Base-by-base conservation (phyloP, 2,888 invertebrate species). In the Drosophila eohydei region DNA sequence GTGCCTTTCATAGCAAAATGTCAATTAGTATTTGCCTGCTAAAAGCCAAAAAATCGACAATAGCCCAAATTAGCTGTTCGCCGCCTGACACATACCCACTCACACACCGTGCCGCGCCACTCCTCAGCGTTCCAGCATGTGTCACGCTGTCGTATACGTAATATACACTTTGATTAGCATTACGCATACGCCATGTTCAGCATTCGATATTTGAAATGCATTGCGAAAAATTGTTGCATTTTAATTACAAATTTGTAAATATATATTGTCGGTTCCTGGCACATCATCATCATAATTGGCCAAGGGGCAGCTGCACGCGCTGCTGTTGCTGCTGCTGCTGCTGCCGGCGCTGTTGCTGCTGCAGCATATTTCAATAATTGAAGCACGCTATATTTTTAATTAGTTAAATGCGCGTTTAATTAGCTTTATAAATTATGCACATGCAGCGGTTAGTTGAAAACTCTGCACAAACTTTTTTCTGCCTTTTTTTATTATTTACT, bases 351-450 rank as follows among this genome's bases (percentile, higher is more conserved):
- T 43, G 61, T 50, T 28, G 30, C 54, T 48, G 74, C 32, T 46
- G 56, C 79, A 85, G 83, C 87, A 89, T 87, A 89, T 85, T 85
- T 85, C 74, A 87, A 88, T 89, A 89, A 89, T 84, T 88, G 85
- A 84, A 71, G 83, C 73, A 58, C 78, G 83, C 82, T 89, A 84
- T 88, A 78, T 88, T 89, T 86, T 86, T 86, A 86, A 86, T 86
- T 86, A 86, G 86, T 86, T 86, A 86, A 89, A 86, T 86, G 86
- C 83, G 79, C 88, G 89, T 86, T 89, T 86, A 89, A 86, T 89
- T 86, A 89, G 86, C 89, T 86, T 81, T 89, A 89, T 86, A 88
- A 89, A 86, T 89, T 89, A 86, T 86, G 86, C 89, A 88, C 81
- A 83, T 83, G 78, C 88, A 84, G 89, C 89, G 83, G 88, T 86